Base-by-base conservation (phyloP, 2,113 vertebrate species). In the Microcebus lehilahytsara region DNA sequence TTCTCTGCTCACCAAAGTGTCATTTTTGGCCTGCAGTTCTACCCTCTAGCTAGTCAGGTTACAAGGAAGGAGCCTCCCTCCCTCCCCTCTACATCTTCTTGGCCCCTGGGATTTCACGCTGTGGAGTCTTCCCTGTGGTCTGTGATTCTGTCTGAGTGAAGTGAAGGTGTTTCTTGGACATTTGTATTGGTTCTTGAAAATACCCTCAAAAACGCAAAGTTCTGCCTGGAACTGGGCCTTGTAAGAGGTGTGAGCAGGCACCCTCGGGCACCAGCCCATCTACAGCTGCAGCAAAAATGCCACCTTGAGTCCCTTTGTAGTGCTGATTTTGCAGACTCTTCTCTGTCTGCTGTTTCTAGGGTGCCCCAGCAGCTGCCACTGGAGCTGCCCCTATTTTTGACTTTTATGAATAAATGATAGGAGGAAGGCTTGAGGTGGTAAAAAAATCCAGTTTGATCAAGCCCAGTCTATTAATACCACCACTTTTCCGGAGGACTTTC, bases 311-410 rank as follows among this genome's bases (percentile, higher is more conserved):
- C 0, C 60, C 42, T 95, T 49, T 34, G 56, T 0, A 8, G 37
- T 10, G 27, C 53, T 67, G 87, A 22, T 53, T 62, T 6, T 53
- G 2, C 2, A 85, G 81, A 78, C 12, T 90, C 49, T 67, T 16
- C 77, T 97, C 92, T 93, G 53, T 19, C 51, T 95, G 58, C 74
- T 85, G 34, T 84, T 93, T 96, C 77, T 79, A 71, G 27, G n/a
- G 34, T 69, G 58, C 8, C 16, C 27, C 30, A 1, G 51, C 17
- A 20, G 67, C 71, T 75, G 2, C 1, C 6, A 3, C 20, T 89
- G 74, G 58, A 77, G 53, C 4, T 56, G 62, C 34, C 67, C 32
- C 49, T 17, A 23, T 32, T 30, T 95, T 30, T 95, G 81, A 64
- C 0, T 58, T 96, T 78, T 83, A 79, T 91, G 80, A 97, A 90